Base-by-base conservation (phyloP, 2,888 invertebrate species). In the Cyrtodaria siliqua region DNA sequence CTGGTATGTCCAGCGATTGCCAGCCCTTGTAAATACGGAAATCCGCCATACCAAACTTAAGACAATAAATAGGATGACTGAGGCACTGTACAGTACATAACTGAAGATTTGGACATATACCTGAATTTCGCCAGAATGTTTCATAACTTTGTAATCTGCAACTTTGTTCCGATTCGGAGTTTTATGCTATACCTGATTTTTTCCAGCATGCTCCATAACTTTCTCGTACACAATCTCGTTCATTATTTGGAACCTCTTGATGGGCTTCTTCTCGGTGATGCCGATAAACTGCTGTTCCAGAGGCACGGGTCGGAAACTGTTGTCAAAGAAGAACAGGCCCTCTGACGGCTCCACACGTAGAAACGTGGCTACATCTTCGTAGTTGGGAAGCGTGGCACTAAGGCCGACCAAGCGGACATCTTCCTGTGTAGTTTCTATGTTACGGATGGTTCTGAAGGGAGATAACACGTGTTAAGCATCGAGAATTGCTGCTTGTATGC, bases 161-260 rank as follows among this genome's bases (percentile, higher is more conserved):
- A n/a, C n/a, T n/a, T n/a, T n/a, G n/a, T n/a, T n/a, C n/a, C n/a
- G n/a, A n/a, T n/a, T n/a, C n/a, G n/a, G n/a, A n/a, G n/a, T n/a
- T n/a, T n/a, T 33, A 33, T 12, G 12, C 20, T 50, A 26, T 68
- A 94, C 98, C 95, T 99, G 99, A 94, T 98, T 99, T 89, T 97
- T 96, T 0, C 99, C 99, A 0, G 99, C 99, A 92, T 99, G 98
- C 87, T 99, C 99, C 97, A 99, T 97, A 0, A 99, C 97, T 94
- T 99, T 99, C 91, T 99, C 99, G 91, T 99, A 99, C 0, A 99
- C 98, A 67, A 99, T 98, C 91, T 99, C 99, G 93, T 99, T 99
- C 98, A 99, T 99, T 0, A 99, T 96, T 92, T 96, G 96, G 93
- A 98, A 99, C 16, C 99, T 94, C 91, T 99, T 99, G n/a, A 99